Base-by-base conservation (phyloP, 2,113 vertebrate genomes). In the Corythaeola cristata region DNA sequence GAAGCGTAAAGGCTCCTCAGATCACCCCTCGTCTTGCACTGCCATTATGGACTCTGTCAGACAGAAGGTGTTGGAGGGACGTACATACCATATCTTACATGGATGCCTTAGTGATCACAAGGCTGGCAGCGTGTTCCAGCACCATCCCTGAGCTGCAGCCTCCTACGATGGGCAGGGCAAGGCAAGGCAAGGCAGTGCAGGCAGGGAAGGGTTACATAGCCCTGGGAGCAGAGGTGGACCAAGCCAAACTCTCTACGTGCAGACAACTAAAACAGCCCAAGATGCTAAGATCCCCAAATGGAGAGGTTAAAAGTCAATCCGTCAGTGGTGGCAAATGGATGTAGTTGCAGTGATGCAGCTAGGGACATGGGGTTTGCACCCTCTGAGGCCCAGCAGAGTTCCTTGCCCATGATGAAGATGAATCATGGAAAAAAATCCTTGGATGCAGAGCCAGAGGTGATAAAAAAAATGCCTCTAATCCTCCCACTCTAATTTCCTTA, bases 401-500 rank as follows among this genome's bases (percentile, higher is more conserved):
- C 19, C 32, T 94, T 76, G 27, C 12, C 55, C 5, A 1, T 49
- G 30, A 39, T 35, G 66, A 83, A 63, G 52, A 84, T 41, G 39
- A 84, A 89, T 44, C 21, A 82, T 14, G 9, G 45, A 87, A 92
- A 88, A 88, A 79, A 33, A 14, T 13, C 35, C 59, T 86, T 93
- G 63, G 90, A 58, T 90, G 41, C 22, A 83, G 75, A 73, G 24
- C 71, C 92, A 92, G 67, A 12, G 15, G 45, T 75, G 52, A 93
- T 92, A 83, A 88, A 80, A 39, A 39, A 92, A 77, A 28, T 50
- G 5, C 58, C 67, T 92, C 79, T 66, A 80, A 94, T 80, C 82
- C 45, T 96, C 85, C 92, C 58, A 90, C 49, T 79, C 44, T 59
- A 53, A 88, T 83, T 83, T 94, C 41, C 75, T 32, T 88, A 49